phyloP scores from a whole-genome alignment of 2,797 vertebrate species.

The Bucorvus abyssinicus region DNA sequence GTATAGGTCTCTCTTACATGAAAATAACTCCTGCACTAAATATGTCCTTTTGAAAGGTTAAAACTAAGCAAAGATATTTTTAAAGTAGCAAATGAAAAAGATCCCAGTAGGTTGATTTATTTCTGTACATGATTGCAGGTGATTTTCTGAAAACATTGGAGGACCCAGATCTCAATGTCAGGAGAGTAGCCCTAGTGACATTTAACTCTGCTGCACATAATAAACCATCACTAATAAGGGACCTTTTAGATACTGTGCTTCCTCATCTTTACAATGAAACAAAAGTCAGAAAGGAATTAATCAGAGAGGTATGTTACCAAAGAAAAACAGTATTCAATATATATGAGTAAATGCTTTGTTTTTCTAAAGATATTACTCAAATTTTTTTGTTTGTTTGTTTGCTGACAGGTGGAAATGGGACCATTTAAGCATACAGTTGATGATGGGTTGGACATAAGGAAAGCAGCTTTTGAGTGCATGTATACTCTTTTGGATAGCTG shows the following conservation, averaged over 20 bases:
- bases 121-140: constrained; percentile 74
- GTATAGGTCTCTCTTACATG: not conserved
- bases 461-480: constrained; percentile 93
- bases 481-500: constrained; percentile 91
- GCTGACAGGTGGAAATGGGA: constrained; percentile 88
- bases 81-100: not conserved
- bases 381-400: constrained; percentile 18
- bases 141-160: constrained; percentile 91
- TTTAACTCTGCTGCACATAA: constrained; percentile 93
- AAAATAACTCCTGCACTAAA: not conserved
- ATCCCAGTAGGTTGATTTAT: not conserved
- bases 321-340: not conserved
- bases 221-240: constrained; percentile 89
- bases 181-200: constrained; percentile 89
- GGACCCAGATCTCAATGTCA: constrained; percentile 90
- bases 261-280: constrained; percentile 93
- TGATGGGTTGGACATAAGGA: constrained; percentile 88
- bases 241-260: constrained; percentile 89
- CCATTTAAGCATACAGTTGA: constrained; percentile 92
- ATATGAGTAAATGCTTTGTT: not conserved
- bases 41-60: not conserved
- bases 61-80: not conserved
- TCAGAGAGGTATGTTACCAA: constrained; percentile 82
- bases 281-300: constrained; percentile 91
- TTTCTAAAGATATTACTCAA: not conserved